A percentile compares a stretch with the other conserved stretches of the same genome.
Conservation (phyloP, 2,113 vertebrate genomes). For the Ibidorhyncha struthersii region DNA sequence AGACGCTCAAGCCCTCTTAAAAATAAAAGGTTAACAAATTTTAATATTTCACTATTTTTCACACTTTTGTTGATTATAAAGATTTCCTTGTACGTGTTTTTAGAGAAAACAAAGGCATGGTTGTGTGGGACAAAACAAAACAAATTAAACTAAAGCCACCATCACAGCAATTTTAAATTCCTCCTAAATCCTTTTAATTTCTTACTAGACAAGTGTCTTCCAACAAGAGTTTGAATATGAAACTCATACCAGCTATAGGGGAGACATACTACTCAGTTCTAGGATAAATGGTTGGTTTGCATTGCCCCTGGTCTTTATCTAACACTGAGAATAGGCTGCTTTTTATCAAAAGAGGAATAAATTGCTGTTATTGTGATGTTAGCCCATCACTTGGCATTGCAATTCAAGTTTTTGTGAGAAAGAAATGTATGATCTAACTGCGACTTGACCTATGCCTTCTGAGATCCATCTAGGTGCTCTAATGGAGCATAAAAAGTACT, state of each 20-base stretch:
- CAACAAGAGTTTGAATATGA: conserved; percentile 67
- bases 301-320: conserved; percentile 84
- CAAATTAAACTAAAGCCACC: conserved; percentile 33
- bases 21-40: background rate
- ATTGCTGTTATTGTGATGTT: conserved; percentile 87
- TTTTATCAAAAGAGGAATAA: conserved; percentile 86
- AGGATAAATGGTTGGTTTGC: conserved; percentile 84
- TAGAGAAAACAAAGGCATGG: conserved; percentile 35
- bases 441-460: conserved; percentile 82
- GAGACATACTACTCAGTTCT: conserved; percentile 75
- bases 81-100: conserved; percentile 16
- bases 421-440: conserved; percentile 87
- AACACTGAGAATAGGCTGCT: conserved; percentile 82
- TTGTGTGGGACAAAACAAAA: conserved; percentile 19
- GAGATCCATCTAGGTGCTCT: conserved; percentile 81
- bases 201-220: conserved; percentile 65
- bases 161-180: conserved; percentile 54
- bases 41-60: conserved; percentile 12
- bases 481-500: conserved; percentile 82
- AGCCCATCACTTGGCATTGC: conserved; percentile 86
- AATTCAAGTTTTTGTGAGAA: conserved; percentile 85
- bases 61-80: conserved; percentile 6
- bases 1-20: background rate
- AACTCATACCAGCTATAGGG: conserved; percentile 67
- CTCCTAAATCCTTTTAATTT: conserved; percentile 64